Conservation (phyloP, 2,797 vertebrate genomes). For the Tarsius wallacei region DNA sequence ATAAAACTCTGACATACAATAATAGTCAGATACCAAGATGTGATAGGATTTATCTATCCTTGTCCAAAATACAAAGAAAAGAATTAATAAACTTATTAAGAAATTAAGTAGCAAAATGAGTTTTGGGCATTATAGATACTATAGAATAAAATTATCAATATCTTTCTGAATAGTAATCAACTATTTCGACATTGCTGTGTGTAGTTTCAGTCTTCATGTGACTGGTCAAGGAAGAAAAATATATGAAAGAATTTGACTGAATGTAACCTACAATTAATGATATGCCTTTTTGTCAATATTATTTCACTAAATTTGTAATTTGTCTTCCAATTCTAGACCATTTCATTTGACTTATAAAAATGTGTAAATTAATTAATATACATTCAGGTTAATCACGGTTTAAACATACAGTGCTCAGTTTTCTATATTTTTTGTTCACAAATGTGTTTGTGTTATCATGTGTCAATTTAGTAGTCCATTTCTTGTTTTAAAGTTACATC, state of each 20-base stretch:
- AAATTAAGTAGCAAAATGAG: slow-evolving; percentile 30
- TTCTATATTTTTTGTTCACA: slow-evolving; percentile 19
- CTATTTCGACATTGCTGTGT: slow-evolving; percentile 19
- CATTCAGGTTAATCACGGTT: background rate
- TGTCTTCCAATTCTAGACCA: background rate
- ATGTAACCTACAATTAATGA: background rate
- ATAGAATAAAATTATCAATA: background rate
- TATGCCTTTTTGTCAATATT: background rate
- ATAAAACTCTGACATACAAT: background rate
- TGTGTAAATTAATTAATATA: background rate
- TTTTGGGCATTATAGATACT: background rate
- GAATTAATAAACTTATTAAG: background rate
- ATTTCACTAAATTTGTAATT: background rate
- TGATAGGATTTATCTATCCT: background rate
- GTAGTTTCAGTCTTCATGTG: background rate
- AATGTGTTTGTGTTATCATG: background rate
- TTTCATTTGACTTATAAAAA: background rate
- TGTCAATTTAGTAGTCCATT: background rate
- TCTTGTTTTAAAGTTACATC: background rate
- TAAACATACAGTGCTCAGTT: background rate
- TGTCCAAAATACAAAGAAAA: background rate
- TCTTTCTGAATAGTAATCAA: background rate
- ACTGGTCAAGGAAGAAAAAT: background rate
- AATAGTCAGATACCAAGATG: background rate
- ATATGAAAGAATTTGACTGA: background rate